phyloP scores from a whole-genome alignment of 2,113 vertebrate species.

The Apaloderma vittatum region DNA sequence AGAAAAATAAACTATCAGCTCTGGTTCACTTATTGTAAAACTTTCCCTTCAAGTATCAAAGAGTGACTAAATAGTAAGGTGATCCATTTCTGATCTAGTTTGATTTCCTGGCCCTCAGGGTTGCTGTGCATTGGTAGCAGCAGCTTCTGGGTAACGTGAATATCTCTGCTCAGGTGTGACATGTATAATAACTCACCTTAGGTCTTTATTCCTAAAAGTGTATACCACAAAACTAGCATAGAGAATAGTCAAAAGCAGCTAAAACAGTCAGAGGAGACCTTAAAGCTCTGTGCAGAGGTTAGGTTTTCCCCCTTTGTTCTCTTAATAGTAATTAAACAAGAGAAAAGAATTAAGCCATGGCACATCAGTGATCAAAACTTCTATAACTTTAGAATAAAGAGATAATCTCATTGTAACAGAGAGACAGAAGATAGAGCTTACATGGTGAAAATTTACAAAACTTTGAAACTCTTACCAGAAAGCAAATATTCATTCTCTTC shows the following conservation, averaged over 20 bases:
- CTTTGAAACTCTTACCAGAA: constrained; percentile 24
- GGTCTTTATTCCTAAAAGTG: constrained; percentile 11
- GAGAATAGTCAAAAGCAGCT: constrained; percentile 12
- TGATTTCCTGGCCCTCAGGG: constrained; percentile 34
- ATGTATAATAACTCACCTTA: background rate
- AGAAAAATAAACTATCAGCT: background rate
- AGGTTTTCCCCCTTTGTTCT: constrained; percentile 26
- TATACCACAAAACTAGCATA: background rate
- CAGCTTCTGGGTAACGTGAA: background rate
- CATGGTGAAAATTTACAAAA: background rate
- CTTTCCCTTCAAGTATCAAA: constrained; percentile 14
- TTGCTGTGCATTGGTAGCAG: constrained; percentile 6
- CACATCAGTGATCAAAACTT: constrained; percentile 30
- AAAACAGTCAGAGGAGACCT: background rate
- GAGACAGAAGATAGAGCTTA: background rate
- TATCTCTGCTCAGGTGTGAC: constrained; percentile 14
- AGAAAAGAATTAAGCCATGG: background rate
- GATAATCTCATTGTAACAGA: constrained; percentile 5
- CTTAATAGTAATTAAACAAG: background rate
- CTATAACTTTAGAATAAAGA: constrained; percentile 2
- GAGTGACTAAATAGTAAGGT: constrained; percentile 18
- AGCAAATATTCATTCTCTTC: background rate
- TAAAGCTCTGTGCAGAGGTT: constrained; percentile 18
- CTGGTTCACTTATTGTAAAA: background rate
- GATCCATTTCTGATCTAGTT: constrained; percentile 14